Base-by-base conservation (phyloP, 2,888 invertebrate species). In the Euplagia quadripunctaria region DNA sequence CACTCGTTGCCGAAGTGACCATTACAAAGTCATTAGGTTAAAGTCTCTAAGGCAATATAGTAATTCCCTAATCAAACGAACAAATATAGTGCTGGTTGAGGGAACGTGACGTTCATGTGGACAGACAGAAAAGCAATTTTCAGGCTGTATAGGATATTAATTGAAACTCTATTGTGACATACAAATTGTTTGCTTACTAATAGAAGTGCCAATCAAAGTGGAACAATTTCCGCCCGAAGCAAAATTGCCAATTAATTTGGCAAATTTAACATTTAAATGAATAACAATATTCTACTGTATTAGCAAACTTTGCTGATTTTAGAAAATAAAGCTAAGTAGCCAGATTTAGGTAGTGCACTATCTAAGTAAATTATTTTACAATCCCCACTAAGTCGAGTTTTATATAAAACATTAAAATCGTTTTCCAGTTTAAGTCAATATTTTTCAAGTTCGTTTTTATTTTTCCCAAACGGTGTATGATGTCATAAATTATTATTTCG, bases 141-240 rank as follows among this genome's bases (percentile, higher is more conserved):
- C 61, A 61, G 31, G 12, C 31, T 61, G 49, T 17, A 66, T 16
- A 16, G 16, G 9, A 31, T 49, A 20, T 31, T 46, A 51, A 66
- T 16, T 49, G 20, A 20, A 64, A 43, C 46, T 64, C 43, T 46
- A 46, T 46, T 65, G 20, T 20, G 20, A 46, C 65, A 65, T 42
- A 43, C 46, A 65, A 31, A 65, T 49, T 49, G 49, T 46, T 65
- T 55, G 55, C n/a, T 55, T 55, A 55, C 55, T 49, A 65, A 65
- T 64, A 65, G 46, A 65, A 65, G 20, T 65, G 14, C 46, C 49
- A 46, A 66, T 66, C 49, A 31, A 66, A 66, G 14, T 3, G 31
- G 9, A 16, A 66, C 16, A 31, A 66, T 49, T 14, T 66, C 16
- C 9, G 14, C 16, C 9, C 11, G 20, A 66, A 66, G 12, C 12